Conservation (phyloP, 2,113 vertebrate species). For the Pipra filicauda region DNA sequence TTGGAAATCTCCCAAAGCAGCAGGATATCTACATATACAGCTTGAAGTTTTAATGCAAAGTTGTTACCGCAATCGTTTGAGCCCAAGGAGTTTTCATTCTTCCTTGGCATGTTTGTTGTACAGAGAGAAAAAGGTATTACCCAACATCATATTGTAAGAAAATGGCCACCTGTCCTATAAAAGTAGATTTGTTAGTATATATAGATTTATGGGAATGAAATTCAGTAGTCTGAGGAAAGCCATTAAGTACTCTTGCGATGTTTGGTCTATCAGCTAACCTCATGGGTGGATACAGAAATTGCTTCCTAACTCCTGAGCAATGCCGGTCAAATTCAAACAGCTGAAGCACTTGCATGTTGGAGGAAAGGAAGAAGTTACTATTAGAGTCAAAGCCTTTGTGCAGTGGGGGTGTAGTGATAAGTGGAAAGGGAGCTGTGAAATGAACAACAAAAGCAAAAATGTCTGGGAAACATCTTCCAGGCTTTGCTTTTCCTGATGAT, state of each 20-base stretch:
- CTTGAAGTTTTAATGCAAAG: not conserved
- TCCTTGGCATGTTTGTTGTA: not conserved
- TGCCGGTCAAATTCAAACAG: not conserved
- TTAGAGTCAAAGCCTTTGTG: not conserved
- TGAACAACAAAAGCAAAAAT: not conserved
- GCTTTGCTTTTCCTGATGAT: not conserved
- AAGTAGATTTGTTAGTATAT: not conserved
- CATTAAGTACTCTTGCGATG: not conserved
- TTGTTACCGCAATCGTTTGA: not conserved
- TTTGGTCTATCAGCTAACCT: not conserved
- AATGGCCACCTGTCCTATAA: not conserved
- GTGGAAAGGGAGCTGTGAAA: not conserved
- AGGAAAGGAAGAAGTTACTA: not conserved
- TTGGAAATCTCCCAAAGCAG: not conserved
- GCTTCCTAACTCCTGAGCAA: not conserved
- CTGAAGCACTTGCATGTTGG: not conserved
- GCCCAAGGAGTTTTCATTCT: not conserved
- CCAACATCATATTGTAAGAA: not conserved
- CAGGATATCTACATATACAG: rapidly evolving
- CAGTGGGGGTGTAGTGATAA: not conserved
- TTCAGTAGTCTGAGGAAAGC: not conserved
- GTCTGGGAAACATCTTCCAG: not conserved
- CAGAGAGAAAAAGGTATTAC: not conserved
- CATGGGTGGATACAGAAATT: not conserved
- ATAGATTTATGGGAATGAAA: not conserved